Conservation (phyloP, 2,888 invertebrate genomes). For the Papilio protenor region DNA sequence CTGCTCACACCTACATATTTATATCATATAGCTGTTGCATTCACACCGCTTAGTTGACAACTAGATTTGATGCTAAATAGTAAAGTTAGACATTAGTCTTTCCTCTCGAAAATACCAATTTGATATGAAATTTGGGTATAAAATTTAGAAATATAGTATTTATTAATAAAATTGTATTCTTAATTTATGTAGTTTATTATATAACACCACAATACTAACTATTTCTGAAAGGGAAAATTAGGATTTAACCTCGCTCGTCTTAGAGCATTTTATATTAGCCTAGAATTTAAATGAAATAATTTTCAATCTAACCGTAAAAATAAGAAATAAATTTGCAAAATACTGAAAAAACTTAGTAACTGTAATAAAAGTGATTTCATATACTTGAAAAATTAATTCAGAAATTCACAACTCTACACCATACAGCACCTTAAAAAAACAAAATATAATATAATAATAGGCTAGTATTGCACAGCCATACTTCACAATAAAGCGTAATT, state of each 20-base stretch:
- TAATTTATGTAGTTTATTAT: neutral
- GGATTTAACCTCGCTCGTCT: too few species aligned
- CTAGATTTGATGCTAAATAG: neutral
- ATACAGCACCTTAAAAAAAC: neutral
- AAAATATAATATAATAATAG: neutral
- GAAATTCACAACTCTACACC: too few species aligned
- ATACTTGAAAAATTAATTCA: too few species aligned
- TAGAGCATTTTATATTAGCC: too few species aligned
- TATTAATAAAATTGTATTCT: neutral
- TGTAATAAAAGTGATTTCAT: too few species aligned
- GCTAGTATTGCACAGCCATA: neutral
- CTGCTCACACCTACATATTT: neutral
- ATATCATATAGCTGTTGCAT: neutral
- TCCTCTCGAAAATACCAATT: neutral
- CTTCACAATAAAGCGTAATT: constrained; percentile 11
- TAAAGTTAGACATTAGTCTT: too few species aligned
- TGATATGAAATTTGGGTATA: neutral
- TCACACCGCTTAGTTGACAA: neutral
- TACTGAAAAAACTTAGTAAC: too few species aligned
- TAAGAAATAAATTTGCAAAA: neutral
- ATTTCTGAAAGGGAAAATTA: neutral
- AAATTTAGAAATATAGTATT: neutral
- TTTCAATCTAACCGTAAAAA: neutral
- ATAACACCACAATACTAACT: neutral
- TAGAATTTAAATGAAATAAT: neutral